Evolutionary conservation across 2,797 vertebrate genomes (phyloP), one percentile per base, ranked within the genome.

Genomic region (Leucoraja ocellata): DNA sequence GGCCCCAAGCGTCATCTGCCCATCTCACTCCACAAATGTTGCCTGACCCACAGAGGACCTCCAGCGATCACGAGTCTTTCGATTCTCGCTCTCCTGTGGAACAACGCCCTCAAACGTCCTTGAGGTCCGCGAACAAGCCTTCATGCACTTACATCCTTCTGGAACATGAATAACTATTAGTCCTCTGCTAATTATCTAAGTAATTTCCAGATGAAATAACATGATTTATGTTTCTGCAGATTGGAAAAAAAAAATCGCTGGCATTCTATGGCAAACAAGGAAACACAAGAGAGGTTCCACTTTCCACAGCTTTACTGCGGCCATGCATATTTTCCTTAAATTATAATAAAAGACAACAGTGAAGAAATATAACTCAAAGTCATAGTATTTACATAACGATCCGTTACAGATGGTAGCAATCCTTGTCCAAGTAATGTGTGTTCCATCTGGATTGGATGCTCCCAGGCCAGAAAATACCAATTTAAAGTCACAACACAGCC

Each of bases 381-480:
- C 14, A 8, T 88, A 68, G n/a, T 68, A 88, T 68, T 68, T 88
- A 68, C 63, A 88, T 88, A 68, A 68, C 63, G 65, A 88, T 88
- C 63, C 32, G 28, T 63, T 32, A 65, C 84, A 88, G 84, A 88
- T 88, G 84, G 84, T 88, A n/a, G 84, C 14, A 68, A 36, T 88
- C n/a, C 63, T 88, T 68, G n/a, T 88, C 63, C 63, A 88, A 88
- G 61, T 88, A 88, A 88, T 88, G 84, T 88, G 84, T 88, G 84
- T 36, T 88, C 84, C 84, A 88, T 88, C 84, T 88, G 84, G 84
- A 18, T n/a, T 36, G 63, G 28, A n/a, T 88, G 61, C 10, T 36
- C n/a, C 32, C 2, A 32, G n/a, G n/a, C 84, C 5, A 65, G 16
- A 61, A 63, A 88, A 68, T 88, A 25, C 84, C n/a, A 68, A 68